Evolutionary conservation across 2,888 invertebrate genomes (phyloP).

Genomic region (Myopa testacea): DNA sequence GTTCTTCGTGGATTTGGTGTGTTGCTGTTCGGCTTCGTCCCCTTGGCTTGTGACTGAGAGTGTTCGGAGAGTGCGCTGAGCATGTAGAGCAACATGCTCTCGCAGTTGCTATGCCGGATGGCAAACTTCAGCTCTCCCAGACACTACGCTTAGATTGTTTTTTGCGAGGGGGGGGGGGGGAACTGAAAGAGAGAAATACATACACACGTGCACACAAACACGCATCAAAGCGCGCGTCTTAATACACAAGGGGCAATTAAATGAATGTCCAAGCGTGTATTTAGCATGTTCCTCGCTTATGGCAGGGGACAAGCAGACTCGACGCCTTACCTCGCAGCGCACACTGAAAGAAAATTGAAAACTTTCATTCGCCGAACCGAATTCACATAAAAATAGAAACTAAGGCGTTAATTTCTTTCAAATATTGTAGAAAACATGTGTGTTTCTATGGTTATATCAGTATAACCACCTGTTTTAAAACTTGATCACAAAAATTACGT

Average conservation of each 20-base stretch:
- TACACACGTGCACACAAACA: conserved; percentile 6
- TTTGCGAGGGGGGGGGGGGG: background rate
- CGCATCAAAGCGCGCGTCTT: conserved; percentile 15
- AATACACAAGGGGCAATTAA: conserved; percentile 36
- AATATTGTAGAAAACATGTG: too few relatives aligned
- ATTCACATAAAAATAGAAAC: too few relatives aligned
- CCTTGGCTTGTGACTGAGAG: conserved; percentile 1
- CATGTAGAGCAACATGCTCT: background rate
- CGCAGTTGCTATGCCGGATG: background rate
- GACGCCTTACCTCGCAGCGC: background rate
- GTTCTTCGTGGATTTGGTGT: conserved; percentile 9
- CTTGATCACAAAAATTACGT: too few relatives aligned
- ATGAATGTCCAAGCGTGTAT: conserved; percentile 36
- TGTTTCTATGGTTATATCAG: too few relatives aligned
- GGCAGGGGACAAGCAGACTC: conserved; percentile 9
- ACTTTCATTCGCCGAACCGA: background rate
- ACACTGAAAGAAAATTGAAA: conserved; percentile 21
- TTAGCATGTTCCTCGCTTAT: conserved; percentile 39
- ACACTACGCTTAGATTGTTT: background rate
- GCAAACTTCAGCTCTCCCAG: background rate
- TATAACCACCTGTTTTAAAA: too few relatives aligned
- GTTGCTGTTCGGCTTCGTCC: background rate
- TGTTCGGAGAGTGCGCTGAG: background rate
- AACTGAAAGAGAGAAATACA: conserved; percentile 10
- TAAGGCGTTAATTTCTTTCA: too few relatives aligned